Base-by-base conservation (phyloP, 2,113 vertebrate species). In the Grallaria varia region DNA sequence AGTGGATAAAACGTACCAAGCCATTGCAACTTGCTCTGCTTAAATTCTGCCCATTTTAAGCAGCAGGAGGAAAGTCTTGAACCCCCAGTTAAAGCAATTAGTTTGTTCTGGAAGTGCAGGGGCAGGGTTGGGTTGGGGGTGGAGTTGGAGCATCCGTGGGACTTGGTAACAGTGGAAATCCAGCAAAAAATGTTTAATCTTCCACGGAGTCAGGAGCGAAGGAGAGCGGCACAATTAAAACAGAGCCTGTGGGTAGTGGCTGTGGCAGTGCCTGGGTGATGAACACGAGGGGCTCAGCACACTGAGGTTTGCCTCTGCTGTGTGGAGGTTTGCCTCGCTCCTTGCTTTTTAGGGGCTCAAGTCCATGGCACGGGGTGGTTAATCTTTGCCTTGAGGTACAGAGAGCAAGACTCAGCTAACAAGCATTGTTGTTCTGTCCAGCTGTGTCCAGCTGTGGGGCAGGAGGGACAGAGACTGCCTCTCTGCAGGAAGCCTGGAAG, bases 391-490 rank as follows among this genome's bases (percentile, higher is more conserved):
- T 62, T 31, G 50, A 66, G 69, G 18, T 42, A 68, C 39, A 64
- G 30, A 37, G 33, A 80, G 35, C 49, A 60, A 66, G 27, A 39
- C 63, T 45, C 47, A 76, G 35, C 63, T 45, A 59, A 63, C 12
- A 18, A 59, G 40, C 3, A 20, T 6, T 14, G 5, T 16, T n/a
- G 9, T 40, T 53, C 0, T 1, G 37, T 20, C 8, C 64, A 47
- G n/a, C n/a, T n/a, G 24, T 7, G 25, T 33, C 22, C 25, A 16
- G 39, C 3, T 47, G 45, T 39, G 27, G 47, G 56, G 33, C 84
- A 91, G 47, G 25, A 89, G 56, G 47, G 56, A 58, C 75, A 67
- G 25, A 50, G 42, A 33, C 56, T 24, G 9, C 12, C 62, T 9
- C 56, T 78, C 52, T 44, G 45, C 45, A 63, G 12, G 28, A 5